A percentile compares a stretch with the other conserved stretches of the same genome.
These are phyloP conservation scores for Anthopleura xanthogrammica DNA, from an alignment of 92 coral and sea anemone genomes.

Conservation along the genomic window DNA sequence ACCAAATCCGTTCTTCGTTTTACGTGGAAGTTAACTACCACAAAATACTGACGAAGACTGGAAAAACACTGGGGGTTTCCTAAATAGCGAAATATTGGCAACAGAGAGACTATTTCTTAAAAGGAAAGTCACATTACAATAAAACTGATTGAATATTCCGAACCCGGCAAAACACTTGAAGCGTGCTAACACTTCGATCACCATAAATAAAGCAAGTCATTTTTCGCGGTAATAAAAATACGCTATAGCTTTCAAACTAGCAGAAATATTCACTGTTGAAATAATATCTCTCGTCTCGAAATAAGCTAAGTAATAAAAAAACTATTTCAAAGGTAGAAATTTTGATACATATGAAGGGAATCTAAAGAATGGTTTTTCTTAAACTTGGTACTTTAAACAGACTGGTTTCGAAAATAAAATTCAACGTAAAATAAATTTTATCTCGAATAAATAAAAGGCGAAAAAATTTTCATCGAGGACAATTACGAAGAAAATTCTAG, in stretches of 20 bases:
- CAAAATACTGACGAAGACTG: conserved; percentile 11
- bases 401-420: conserved; percentile 23
- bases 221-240: conserved; percentile 28
- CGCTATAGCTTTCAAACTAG: conserved; percentile 17
- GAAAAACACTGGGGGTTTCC: conserved; percentile 13
- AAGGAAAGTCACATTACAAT: conserved; percentile 20
- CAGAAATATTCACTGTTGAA: conserved; percentile 8
- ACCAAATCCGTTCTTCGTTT: conserved; percentile 24
- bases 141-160: conserved; percentile 52
- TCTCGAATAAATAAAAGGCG: conserved; percentile 11
- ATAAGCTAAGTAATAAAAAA: conserved; percentile 12
- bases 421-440: background rate
- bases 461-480: background rate
- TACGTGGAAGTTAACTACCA: conserved; percentile 12
- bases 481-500: conserved; percentile 6
- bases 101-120: conserved; percentile 2
- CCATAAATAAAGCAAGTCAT: conserved; percentile 33
- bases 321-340: conserved; percentile 2
- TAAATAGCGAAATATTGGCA: conserved; percentile 12
- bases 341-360: conserved; percentile 9
- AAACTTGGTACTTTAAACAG: conserved; percentile 15
- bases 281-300: conserved; percentile 9
- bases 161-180: conserved; percentile 71
- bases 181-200: conserved; percentile 63
- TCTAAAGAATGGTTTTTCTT: background rate